phyloP scores from a whole-genome alignment of 2,888 invertebrate genomes.

The Parthenolecanium corni region DNA sequence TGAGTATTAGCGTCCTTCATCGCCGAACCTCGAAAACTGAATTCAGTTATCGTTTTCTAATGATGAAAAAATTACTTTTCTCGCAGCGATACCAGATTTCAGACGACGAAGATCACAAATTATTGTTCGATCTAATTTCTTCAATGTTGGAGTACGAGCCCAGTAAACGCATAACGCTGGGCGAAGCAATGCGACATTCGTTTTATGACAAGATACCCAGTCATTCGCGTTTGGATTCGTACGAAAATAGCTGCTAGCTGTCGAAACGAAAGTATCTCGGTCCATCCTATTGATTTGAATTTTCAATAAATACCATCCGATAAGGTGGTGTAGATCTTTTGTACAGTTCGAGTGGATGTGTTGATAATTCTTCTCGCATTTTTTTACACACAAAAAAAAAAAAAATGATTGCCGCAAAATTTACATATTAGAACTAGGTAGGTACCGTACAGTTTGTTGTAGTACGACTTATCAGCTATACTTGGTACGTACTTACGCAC shows the following conservation, averaged over 20 bases:
- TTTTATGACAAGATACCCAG: slow-evolving; percentile 80
- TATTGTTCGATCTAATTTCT: slow-evolving; percentile 86
- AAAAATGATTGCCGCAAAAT: too few relatives aligned
- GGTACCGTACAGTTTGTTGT: too few relatives aligned
- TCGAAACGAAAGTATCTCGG: slow-evolving; percentile 48
- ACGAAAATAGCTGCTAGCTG: slow-evolving; percentile 58
- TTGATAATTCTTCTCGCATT: too few relatives aligned
- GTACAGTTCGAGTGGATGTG: too few relatives aligned
- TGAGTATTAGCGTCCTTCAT: slow-evolving; percentile 46
- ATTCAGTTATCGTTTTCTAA: not conserved
- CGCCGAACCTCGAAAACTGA: too few relatives aligned
- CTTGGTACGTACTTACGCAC: too few relatives aligned
- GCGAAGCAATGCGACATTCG: slow-evolving; percentile 82
- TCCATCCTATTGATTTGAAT: slow-evolving; percentile 17
- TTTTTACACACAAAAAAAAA: too few relatives aligned
- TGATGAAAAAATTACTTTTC: not conserved
- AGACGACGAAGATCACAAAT: slow-evolving; percentile 80
- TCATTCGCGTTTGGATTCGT: slow-evolving; percentile 52
- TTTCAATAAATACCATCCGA: too few relatives aligned
- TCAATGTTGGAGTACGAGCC: slow-evolving; percentile 98
- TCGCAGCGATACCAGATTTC: slow-evolving; percentile 76
- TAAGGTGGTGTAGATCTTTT: too few relatives aligned
- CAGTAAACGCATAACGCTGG: slow-evolving; percentile 70
- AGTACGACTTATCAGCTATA: too few relatives aligned
- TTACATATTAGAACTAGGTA: too few relatives aligned